Percentiles rank a stretch among this genome's conserved stretches.
These are phyloP conservation scores for Oncopodura yosiiana DNA, from an alignment of 1,140 invertebrate species.

Conservation along the genomic window DNA sequence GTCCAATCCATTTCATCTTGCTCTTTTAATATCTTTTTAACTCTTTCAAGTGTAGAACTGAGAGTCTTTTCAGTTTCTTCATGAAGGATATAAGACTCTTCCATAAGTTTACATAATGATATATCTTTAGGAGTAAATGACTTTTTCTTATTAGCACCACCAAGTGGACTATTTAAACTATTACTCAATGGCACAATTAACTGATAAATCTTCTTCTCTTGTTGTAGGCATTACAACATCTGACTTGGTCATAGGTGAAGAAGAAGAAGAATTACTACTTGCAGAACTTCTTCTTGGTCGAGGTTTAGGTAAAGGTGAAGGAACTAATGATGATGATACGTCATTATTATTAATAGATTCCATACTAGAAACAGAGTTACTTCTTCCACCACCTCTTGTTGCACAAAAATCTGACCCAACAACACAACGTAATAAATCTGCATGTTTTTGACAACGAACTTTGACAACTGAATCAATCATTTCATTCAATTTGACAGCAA, in stretches of 20 bases:
- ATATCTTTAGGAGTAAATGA: no score
- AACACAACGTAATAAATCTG: conserved; percentile 5
- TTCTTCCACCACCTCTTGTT: no score
- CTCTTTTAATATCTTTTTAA: conserved; percentile 11
- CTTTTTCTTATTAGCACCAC: no score
- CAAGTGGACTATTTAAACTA: no score
- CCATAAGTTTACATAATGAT: no score
- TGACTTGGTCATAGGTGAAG: conserved; percentile 3
- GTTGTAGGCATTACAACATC: not conserved
- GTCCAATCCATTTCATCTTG: conserved; percentile 22
- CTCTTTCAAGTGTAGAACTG: not conserved
- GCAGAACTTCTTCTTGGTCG: no score
- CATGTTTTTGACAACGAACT: conserved; percentile 4
- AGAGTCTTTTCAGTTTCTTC: no score
- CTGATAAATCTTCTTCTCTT: not conserved
- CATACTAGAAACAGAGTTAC: not conserved
- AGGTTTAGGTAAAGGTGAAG: no score
- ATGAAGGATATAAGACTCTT: no score
- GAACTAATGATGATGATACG: no score
- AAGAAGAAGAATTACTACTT: not conserved
- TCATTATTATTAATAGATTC: not conserved
- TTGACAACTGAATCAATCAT: not conserved
- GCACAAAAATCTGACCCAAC: no score
- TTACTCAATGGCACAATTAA: no score
- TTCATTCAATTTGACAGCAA: conserved; percentile 1